These are phyloP conservation scores for Ascidia mentula DNA, from an alignment of 23 tunicate genomes.

Conservation along the genomic window DNA sequence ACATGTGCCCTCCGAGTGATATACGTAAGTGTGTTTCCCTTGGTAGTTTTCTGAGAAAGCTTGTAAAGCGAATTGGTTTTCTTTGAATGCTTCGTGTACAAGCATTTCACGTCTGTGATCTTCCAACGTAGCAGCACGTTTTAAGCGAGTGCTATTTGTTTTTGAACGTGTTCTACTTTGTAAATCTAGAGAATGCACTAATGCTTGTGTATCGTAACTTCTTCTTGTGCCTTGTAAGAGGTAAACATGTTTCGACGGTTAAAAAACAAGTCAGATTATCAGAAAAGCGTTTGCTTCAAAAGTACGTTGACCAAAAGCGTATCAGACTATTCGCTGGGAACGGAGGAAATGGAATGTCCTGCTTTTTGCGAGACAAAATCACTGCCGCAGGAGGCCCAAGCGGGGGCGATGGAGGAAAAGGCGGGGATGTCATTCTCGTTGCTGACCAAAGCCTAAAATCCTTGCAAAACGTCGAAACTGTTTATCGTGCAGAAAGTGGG, in stretches of 20 bases:
- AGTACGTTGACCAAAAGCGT: slow-evolving; percentile 67
- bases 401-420: slow-evolving; percentile 92
- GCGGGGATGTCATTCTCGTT: slow-evolving; percentile 71
- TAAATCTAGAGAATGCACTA: too few relatives aligned
- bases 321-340: slow-evolving; percentile 55
- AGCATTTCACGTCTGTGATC: too few relatives aligned
- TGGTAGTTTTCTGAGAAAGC: too few relatives aligned
- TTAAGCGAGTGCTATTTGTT: too few relatives aligned
- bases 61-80: too few relatives aligned
- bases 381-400: slow-evolving; percentile 76
- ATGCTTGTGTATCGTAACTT: too few relatives aligned
- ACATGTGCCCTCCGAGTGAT: too few relatives aligned
- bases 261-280: background rate
- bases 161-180: too few relatives aligned
- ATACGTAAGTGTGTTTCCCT: too few relatives aligned
- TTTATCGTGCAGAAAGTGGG: slow-evolving; percentile 55
- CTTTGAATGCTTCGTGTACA: too few relatives aligned
- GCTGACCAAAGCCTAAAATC: slow-evolving; percentile 58
- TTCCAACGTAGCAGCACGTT: too few relatives aligned
- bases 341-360: slow-evolving; percentile 89
- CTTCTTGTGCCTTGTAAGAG: too few relatives aligned
- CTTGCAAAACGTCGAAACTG: slow-evolving; percentile 27
- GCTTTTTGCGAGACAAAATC: slow-evolving; percentile 61
- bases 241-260: background rate
- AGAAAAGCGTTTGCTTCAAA: slow-evolving; percentile 46